These are phyloP conservation scores for Poeciliopsis turneri DNA, from an alignment of 2,797 vertebrate species.

Conservation along the genomic window DNA sequence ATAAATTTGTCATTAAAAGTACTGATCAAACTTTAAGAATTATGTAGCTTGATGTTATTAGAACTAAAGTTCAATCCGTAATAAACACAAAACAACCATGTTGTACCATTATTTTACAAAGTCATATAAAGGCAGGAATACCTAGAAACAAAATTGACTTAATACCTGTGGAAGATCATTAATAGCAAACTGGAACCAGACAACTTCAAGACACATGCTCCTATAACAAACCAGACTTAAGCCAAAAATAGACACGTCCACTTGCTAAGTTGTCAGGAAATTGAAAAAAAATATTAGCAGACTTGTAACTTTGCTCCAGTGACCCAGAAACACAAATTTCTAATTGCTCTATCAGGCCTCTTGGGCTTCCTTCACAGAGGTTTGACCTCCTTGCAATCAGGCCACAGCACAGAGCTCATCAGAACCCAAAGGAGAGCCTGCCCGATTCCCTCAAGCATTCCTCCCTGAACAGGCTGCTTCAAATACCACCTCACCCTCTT, in stretches of 20 bases:
- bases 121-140: neutral
- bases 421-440: slow-evolving; percentile 52
- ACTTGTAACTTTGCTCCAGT: slow-evolving; percentile 68
- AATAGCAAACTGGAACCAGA: neutral
- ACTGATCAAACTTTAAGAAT: too few relatives aligned
- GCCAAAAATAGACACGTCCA: slow-evolving; percentile 41
- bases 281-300: slow-evolving; percentile 42
- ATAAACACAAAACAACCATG: neutral
- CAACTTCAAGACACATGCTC: slow-evolving; percentile 33
- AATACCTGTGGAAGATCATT: neutral
- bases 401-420: slow-evolving; percentile 44
- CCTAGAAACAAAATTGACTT: neutral
- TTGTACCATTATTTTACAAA: neutral
- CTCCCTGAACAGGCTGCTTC: slow-evolving; percentile 47
- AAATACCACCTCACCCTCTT: slow-evolving; percentile 56
- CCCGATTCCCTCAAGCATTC: slow-evolving; percentile 57
- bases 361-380: slow-evolving; percentile 60
- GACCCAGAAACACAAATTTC: slow-evolving; percentile 79
- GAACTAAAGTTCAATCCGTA: too few relatives aligned
- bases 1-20: too few relatives aligned
- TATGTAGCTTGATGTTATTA: too few relatives aligned
- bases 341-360: slow-evolving; percentile 75
- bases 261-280: slow-evolving; percentile 42
- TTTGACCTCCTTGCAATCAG: slow-evolving; percentile 71
- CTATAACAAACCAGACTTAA: slow-evolving; percentile 46